phyloP scores from a whole-genome alignment of 1,140 invertebrate genomes.

The Marisa cornuarietis region DNA sequence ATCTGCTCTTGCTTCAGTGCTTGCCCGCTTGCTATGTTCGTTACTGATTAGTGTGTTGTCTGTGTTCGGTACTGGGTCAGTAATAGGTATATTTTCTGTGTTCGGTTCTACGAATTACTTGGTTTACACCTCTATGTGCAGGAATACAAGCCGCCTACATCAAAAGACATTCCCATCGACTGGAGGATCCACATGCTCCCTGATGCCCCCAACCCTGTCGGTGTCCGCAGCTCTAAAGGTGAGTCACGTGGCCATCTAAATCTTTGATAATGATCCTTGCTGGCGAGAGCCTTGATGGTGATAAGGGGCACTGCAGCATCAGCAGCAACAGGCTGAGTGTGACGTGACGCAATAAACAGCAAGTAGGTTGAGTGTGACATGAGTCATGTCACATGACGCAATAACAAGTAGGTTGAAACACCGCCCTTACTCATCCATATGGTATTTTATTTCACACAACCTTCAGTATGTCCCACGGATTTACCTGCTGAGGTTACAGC shows the following conservation, averaged over 20 bases:
- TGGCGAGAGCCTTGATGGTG: not conserved
- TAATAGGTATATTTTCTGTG: constrained; percentile 4
- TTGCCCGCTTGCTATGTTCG: no score
- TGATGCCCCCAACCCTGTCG: constrained; percentile 75
- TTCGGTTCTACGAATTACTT: not conserved
- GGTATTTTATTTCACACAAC: no score
- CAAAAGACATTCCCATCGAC: constrained; percentile 87
- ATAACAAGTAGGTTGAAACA: no score
- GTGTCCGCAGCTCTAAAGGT: constrained; percentile 84
- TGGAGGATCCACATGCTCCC: constrained; percentile 79
- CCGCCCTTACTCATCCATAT: no score
- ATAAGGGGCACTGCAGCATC: not conserved
- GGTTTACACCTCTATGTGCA: constrained; percentile 8
- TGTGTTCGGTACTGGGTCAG: no score
- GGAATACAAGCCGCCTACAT: constrained; percentile 81
- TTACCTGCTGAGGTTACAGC: no score
- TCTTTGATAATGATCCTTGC: not conserved
- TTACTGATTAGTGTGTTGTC: no score
- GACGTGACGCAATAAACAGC: not conserved
- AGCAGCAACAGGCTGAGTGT: no score
- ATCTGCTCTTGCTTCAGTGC: no score
- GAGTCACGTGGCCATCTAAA: constrained; percentile 26
- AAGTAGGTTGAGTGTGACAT: no score
- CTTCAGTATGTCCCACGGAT: no score
- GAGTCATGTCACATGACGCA: no score